Percentiles rank a stretch among this genome's conserved stretches.
Conservation (phyloP, 2,797 vertebrate species). For the Kryptolebias ocellatus region DNA sequence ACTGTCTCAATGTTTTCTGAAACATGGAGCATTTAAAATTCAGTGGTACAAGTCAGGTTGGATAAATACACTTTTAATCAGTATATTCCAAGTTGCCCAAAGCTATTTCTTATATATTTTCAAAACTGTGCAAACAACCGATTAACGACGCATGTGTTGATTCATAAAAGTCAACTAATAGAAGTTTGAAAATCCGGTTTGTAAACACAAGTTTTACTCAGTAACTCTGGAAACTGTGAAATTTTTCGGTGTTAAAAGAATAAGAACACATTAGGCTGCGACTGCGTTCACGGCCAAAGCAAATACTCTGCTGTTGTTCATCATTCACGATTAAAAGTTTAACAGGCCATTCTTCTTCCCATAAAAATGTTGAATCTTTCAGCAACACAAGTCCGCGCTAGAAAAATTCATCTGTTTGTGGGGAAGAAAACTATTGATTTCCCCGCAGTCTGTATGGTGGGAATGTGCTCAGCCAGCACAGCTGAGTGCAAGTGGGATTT, state of each 20-base stretch:
- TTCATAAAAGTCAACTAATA: no score
- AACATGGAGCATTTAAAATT: no score
- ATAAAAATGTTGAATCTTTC: conserved; percentile 59
- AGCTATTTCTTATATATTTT: no score
- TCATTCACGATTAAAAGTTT: conserved; percentile 58
- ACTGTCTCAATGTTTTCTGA: no score
- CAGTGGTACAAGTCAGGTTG: no score
- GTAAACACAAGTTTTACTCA: neutral
- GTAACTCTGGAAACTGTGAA: neutral
- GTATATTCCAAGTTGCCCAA: no score
- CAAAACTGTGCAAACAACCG: no score
- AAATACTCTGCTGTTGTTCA: conserved; percentile 21
- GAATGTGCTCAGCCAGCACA: conserved; percentile 58
- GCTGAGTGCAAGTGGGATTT: conserved; percentile 56
- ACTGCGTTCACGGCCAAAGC: conserved; percentile 27
- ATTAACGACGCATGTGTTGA: no score
- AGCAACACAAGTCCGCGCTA: conserved; percentile 33
- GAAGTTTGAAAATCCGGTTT: no score
- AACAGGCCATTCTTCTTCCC: conserved; percentile 50
- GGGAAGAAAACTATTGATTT: conserved; percentile 77
- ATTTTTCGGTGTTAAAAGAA: neutral
- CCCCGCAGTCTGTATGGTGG: conserved; percentile 65
- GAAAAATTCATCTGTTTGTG: conserved; percentile 72
- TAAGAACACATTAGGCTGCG: conserved; percentile 2
- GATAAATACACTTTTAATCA: no score